Base-by-base conservation (phyloP, 2,888 invertebrate species). In the Trissonchulus sp. region DNA sequence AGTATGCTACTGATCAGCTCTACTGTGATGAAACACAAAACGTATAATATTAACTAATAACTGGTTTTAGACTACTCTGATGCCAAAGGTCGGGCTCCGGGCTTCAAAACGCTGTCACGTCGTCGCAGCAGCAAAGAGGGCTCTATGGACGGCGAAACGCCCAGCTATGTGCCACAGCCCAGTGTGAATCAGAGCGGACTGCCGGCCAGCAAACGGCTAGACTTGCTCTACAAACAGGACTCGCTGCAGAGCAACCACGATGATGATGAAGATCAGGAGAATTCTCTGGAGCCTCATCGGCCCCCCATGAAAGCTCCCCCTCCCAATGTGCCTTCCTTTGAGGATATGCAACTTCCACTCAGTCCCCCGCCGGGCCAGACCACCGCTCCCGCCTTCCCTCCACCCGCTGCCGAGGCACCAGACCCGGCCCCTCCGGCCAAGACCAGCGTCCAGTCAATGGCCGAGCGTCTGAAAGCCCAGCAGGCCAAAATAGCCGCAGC, bases 401-500 rank as follows among this genome's bases (percentile, higher is more conserved):
- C 48, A 15, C 48, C 48, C 23, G 48, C 48, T 48, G 8, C 48
- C 48, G 8, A 8, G 23, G 48, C 48, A 48, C 8, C 48, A 23
- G 48, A 48, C 48, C 48, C 48, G 8, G 8, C 48, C 8, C 48
- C 48, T 23, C 8, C 23, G 8, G 23, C 48, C 48, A 48, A 48
- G 48, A 48, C 48, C 33, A 34, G 62, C 3, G 73, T 73, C 2
- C 73, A 73, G n/a, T 73, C 73, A 3, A 48, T 73, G 73, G 34
- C 73, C 35, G 73, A 73, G 34, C 38, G 34, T 23, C 15, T 73
- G 3, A n/a, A 34, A 31, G 31, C 30, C 35, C 15, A 62, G 31
- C 77, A 77, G 36, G 80, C 79, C 65, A 77, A 77, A 1, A 78
- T 76, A 3, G 77, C 75, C 28, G 81, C 79, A 0, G n/a, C n/a